Base-by-base conservation (phyloP, 2,888 invertebrate genomes). In the Phrixothrix hirtus region DNA sequence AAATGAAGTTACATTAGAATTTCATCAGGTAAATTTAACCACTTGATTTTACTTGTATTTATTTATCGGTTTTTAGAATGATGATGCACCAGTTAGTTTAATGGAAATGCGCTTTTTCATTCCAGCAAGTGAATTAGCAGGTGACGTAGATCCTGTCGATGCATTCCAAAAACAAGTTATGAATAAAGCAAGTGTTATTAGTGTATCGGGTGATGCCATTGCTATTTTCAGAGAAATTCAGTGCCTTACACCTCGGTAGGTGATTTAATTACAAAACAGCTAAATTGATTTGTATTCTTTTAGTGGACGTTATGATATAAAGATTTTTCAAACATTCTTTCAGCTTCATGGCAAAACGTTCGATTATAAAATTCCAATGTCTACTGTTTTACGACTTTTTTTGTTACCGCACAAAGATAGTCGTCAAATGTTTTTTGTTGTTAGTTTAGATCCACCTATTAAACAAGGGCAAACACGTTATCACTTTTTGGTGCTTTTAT, bases 381-480 rank as follows among this genome's bases (percentile, higher is more conserved):
- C 93, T 0, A 96, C 97, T 0, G 96, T 99, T 2, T 79, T 97
- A 10, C 85, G 99, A 4, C 77, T 99, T 10, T 99, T 99, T 73
- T 79, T 98, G 21, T 78, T 99, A 41, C 98, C 98, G 0, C 98
- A 99, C 73, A 95, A 95, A 72, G 98, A 99, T 74, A 90, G 88
- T n/a, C 80, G 98, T 1, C 98, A 98, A 76, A 96, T 95, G 86
- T 99, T 94, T 78, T 98, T 98, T 74, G 97, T 99, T 31, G 91
- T 97, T 44, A 95, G 95, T 42, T 79, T 99, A 64, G 98, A 99
- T 80, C 99, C 99, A 1, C 99, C 99, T 0, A 98, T 99, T 64
- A 98, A 99, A 71, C 99, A 99, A 74, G 99, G 99, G 37, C 98
- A 99, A 79, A 99, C 99, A 0, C 82, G 99, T 57, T 99, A 99